These are phyloP conservation scores for Marmota monax DNA, from an alignment of 2,113 vertebrate genomes.

Conservation along the genomic window DNA sequence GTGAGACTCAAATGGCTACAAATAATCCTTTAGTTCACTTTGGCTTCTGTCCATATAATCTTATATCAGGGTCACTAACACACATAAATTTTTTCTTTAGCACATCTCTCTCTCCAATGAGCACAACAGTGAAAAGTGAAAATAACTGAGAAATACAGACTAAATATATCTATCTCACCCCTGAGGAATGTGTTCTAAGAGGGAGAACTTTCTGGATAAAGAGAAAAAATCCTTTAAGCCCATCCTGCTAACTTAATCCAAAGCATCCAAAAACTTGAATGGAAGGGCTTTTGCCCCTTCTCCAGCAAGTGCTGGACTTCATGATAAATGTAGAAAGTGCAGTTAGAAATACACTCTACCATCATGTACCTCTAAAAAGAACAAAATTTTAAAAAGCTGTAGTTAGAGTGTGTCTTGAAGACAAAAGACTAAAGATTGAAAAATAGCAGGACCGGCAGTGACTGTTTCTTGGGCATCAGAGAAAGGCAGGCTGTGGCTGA, in stretches of 20 bases:
- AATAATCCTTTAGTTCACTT: slow-evolving; percentile 28
- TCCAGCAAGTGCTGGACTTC: neutral
- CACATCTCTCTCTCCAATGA: neutral
- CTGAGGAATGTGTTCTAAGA: neutral
- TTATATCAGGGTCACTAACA: neutral
- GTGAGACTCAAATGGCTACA: neutral
- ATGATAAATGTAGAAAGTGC: neutral
- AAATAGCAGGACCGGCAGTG: neutral
- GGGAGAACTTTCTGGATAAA: neutral
- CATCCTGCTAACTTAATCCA: neutral
- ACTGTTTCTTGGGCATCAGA: neutral
- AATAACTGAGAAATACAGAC: neutral
- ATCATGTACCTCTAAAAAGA: no score
- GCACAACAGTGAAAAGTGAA: neutral
- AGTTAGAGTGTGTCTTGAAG: neutral
- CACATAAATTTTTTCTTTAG: neutral
- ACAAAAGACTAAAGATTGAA: neutral
- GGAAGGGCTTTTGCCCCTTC: neutral
- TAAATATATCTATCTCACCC: neutral
- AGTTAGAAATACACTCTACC: no score
- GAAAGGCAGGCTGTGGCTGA: neutral
- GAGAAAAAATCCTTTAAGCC: slow-evolving; percentile 41
- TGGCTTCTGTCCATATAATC: neutral
- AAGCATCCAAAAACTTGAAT: neutral
- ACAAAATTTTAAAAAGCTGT: neutral